phyloP scores from a whole-genome alignment of 2,113 vertebrate species.

The Amazona vittata region DNA sequence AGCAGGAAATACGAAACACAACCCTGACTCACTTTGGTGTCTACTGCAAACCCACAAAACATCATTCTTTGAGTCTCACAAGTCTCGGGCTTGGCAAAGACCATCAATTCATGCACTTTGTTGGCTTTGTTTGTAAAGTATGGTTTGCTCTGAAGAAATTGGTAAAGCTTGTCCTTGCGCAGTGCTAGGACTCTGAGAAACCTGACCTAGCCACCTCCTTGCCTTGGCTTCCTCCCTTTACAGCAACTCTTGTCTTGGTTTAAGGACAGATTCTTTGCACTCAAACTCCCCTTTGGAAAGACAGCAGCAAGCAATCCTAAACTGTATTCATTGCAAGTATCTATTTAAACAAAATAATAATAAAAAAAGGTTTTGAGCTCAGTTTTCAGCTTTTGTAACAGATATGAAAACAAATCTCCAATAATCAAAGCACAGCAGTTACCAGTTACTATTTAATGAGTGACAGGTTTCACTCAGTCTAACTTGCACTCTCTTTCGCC shows the following conservation, averaged over 20 bases:
- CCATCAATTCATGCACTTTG: background rate
- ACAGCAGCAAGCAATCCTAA: background rate
- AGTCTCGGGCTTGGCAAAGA: background rate
- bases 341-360: background rate
- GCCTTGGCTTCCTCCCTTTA: background rate
- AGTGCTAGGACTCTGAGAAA: background rate
- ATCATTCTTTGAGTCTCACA: background rate
- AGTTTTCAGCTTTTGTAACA: background rate
- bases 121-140: background rate
- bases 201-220: background rate
- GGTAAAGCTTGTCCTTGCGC: background rate
- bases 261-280: background rate
- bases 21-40: constrained; percentile 6
- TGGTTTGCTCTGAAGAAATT: background rate
- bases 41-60: constrained; percentile 35
- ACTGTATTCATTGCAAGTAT: background rate
- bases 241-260: background rate
- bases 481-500: background rate
- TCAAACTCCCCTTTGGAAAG: background rate
- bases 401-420: background rate
- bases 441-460: background rate
- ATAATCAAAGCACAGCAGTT: background rate
- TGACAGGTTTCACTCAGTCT: background rate
- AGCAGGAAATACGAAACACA: constrained; percentile 20
- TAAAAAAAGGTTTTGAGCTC: background rate